Base-by-base conservation (phyloP, 2,797 vertebrate genomes). In the Erethizon dorsatum region DNA sequence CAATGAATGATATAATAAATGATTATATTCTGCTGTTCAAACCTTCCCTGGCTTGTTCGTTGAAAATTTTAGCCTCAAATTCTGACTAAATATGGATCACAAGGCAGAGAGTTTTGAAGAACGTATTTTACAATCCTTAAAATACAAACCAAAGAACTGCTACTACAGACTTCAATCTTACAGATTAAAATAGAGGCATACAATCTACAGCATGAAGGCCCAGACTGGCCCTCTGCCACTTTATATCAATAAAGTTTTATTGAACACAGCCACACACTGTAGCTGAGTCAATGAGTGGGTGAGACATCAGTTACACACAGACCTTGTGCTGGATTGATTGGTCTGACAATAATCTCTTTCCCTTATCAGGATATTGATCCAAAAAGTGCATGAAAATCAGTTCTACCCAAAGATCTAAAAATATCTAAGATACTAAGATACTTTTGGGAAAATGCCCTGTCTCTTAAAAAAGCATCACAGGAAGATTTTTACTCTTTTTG, bases 21-120 rank as follows among this genome's bases (percentile, higher is more conserved):
- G 18, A 83, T 73, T 84, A 26, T 82, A 54, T 6, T 41, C 45
- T 31, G 24, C 33, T 33, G 17, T 92, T 96, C 26, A 90, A 67
- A 87, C 89, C 15, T 87, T 63, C 24, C 24, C 12, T 83, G 54
- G 37, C 50, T 90, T 94, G 92, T 71, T 78, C 57, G 71, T 33
- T 88, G 37, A 91, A 91, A 83, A 86, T 2, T 18, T 11, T 50
- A 88, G 24, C 17, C 17, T 13, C n/a, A 71, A 95, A 87, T 83
- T 78, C 12, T 69, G 73, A 50, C 14, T 20, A 26, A 65, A n/a
- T 77, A 31, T 31, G 3, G 8, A 80, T 57, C 47, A 47, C 1
- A 52, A 79, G 45, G 79, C 15, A 59, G 77, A 52, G 1, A 67
- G 7, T 17, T 17, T 6, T 82, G 41, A 59, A 69, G 14, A 82